phyloP scores from a whole-genome alignment of 2,888 invertebrate genomes.

The Athrips mouffetella region DNA sequence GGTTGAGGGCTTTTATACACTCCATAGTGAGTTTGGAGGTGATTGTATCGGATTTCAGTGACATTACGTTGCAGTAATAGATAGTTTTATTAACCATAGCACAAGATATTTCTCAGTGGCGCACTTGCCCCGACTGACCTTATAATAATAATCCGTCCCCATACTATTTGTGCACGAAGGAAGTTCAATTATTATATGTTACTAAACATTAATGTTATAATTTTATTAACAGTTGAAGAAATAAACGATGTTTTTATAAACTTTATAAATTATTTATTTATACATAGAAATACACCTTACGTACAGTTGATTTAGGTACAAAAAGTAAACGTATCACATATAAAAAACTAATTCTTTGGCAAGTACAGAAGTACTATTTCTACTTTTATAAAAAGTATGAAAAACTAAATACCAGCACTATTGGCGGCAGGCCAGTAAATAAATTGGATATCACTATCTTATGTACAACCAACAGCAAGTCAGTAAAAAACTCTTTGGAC shows the following conservation, averaged over 20 bases:
- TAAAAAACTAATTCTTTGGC: conserved; percentile 73
- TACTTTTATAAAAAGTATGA: conserved; percentile 40
- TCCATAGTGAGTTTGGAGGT: too few species aligned
- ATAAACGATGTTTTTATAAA: conserved; percentile 21
- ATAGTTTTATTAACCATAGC: too few species aligned
- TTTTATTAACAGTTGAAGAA: conserved; percentile 7
- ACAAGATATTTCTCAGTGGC: too few species aligned
- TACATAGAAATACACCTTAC: conserved; percentile 50
- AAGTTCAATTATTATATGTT: neutral
- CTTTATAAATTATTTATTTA: conserved; percentile 35
- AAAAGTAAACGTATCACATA: conserved; percentile 73
- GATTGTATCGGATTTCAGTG: too few species aligned
- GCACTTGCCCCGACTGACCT: too few species aligned
- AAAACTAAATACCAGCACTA: conserved; percentile 32
- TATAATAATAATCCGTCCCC: too few species aligned
- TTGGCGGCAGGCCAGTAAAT: too few species aligned
- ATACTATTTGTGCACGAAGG: neutral
- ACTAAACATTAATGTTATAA: neutral
- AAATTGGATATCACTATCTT: too few species aligned
- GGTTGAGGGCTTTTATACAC: too few species aligned
- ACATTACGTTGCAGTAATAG: too few species aligned
- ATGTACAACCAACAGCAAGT: too few species aligned
- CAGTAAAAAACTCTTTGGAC: too few species aligned
- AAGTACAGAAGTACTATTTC: conserved; percentile 56
- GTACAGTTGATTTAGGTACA: conserved; percentile 54